Conservation (phyloP, 2,113 vertebrate genomes). For the Drymodes brunneopygia region DNA sequence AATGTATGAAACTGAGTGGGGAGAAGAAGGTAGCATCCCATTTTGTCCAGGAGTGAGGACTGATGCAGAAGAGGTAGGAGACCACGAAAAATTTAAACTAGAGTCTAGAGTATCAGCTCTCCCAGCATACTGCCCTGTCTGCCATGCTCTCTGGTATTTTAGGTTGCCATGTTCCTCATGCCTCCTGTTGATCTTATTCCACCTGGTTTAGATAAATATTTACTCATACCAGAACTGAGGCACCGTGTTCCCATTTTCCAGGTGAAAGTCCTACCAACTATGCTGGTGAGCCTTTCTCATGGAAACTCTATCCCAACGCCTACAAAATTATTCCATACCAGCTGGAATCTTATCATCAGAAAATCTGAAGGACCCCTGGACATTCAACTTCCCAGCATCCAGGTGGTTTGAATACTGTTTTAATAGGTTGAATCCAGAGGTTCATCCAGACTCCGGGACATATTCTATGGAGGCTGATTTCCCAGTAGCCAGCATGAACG, state of each 20-base stretch:
- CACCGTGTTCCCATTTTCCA: slow-evolving; percentile 19
- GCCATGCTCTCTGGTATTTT: background rate
- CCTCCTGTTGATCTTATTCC: slow-evolving; percentile 47
- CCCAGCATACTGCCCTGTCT: background rate
- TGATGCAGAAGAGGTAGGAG: background rate
- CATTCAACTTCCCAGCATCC: background rate
- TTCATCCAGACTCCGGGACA: background rate
- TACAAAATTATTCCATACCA: background rate
- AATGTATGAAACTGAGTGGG: background rate
- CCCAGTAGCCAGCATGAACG: background rate
- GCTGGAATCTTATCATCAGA: background rate
- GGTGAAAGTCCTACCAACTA: slow-evolving; percentile 27
- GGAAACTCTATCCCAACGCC: accelerated
- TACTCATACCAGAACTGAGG: slow-evolving; percentile 48
- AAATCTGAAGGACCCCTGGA: background rate
- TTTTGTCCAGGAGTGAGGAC: background rate
- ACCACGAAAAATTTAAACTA: background rate
- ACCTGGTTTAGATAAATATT: slow-evolving; percentile 57
- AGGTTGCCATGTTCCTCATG: background rate
- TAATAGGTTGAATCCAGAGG: background rate
- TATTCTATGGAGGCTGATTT: background rate
- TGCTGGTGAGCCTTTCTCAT: background rate
- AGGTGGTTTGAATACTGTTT: background rate
- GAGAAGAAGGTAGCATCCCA: background rate
- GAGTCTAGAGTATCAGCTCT: background rate